Evolutionary conservation across 2,888 invertebrate species (phyloP), one percentile per base, ranked within the genome.

Genomic region (Ennomos quercinarius): DNA sequence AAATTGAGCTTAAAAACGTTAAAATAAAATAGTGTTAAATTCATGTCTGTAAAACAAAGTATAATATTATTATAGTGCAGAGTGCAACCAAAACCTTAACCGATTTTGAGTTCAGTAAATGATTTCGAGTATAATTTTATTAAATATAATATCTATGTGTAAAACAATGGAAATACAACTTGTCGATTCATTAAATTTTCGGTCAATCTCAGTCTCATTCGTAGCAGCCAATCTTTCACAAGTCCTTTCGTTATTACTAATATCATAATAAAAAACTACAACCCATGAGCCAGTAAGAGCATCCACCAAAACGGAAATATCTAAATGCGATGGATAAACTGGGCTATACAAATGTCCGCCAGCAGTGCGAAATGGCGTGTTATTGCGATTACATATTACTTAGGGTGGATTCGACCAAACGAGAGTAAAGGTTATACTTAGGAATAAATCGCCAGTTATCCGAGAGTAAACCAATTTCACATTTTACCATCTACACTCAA

Each of bases 121-220:
- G 55, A 54, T 54, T 44, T 39, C 39, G 55, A 59, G 58, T 61
- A 56, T 43, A 61, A 53, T 10, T n/a, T 47, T 40, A 10, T 43
- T 41, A 50, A 40, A 36, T 34, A 49, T 34, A 10, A 41, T 54
- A 37, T 27, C 27, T 44, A 51, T 48, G 48, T 39, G 40, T 48
- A 34, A 41, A 41, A 45, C 17, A 55, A 63, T 57, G 57, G 57
- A 56, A 61, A 67, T 61, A 50, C 41, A 56, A 68, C 46, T 57
- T 43, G 46, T 55, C 59, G 55, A 54, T 56, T 57, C 62, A 63
- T 65, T 63, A 48, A 57, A 53, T 57, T 63, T 65, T 61, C 61
- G 54, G 56, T 68, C 57, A 57, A 63, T 55, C 56, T 68, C 69
- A 69, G 69, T 69, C 69, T 69, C 69, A 69, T 67, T 61, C 51